These are phyloP conservation scores for Meandrina meandrites DNA, from an alignment of 92 coral and sea anemone species.

Conservation along the genomic window DNA sequence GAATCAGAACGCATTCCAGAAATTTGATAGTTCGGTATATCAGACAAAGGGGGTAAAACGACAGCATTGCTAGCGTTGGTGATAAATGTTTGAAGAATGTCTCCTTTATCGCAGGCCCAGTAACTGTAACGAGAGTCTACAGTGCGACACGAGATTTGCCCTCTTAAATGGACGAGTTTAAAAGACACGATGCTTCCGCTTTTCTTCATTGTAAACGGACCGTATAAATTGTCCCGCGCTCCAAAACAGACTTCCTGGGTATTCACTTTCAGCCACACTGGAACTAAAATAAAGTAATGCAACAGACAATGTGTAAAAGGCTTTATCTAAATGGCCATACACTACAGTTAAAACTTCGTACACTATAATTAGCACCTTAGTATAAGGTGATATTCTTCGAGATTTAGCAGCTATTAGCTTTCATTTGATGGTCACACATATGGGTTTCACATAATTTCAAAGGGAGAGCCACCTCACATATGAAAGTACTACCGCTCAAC, in stretches of 20 bases:
- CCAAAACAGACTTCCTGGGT: conserved; percentile 20
- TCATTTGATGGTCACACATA: too few relatives aligned
- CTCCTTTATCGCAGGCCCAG: neutral
- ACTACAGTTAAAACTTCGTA: too few relatives aligned
- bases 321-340: too few relatives aligned
- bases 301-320: too few relatives aligned
- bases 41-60: conserved; percentile 2
- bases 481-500: too few relatives aligned
- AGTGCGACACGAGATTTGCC: neutral
- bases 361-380: too few relatives aligned
- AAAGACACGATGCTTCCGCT: neutral
- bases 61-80: conserved; percentile 1
- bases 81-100: neutral
- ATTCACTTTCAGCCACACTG: conserved; percentile 1
- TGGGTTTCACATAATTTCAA: too few relatives aligned
- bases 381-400: too few relatives aligned
- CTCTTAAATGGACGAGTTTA: conserved; percentile 11
- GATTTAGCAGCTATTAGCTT: too few relatives aligned
- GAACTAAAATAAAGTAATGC: neutral
- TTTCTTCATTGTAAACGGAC: neutral
- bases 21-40: neutral
- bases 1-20: conserved; percentile 10
- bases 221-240: conserved; percentile 7
- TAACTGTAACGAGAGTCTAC: neutral
- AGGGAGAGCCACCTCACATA: too few relatives aligned